These are phyloP conservation scores for Drosophila sp. DNA, from an alignment of 1,140 invertebrate species.

Conservation along the genomic window DNA sequence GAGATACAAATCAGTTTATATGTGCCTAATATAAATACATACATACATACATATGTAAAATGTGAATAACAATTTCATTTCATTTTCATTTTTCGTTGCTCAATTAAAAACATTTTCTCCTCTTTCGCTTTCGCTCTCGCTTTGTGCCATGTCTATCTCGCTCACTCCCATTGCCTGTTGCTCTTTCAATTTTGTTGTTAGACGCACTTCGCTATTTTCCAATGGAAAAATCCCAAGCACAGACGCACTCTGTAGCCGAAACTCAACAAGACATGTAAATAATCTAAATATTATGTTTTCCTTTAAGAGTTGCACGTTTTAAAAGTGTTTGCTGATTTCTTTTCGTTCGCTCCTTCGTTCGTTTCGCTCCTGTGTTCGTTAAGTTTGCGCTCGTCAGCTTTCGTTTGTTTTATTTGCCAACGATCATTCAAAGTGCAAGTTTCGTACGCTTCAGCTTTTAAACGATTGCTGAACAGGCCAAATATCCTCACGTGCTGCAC, in stretches of 20 bases:
- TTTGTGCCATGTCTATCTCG: background rate
- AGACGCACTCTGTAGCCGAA: conserved; percentile 9
- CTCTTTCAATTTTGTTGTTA: conserved; percentile 5
- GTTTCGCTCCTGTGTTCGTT: background rate
- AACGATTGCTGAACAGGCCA: conserved; percentile 2
- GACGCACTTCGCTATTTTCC: conserved; percentile 13
- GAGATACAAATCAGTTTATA: conserved; percentile 20
- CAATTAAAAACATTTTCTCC: conserved; percentile 9
- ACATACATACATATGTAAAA: conserved; percentile 1
- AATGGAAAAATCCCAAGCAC: conserved; percentile 35
- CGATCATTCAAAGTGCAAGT: conserved; percentile 19
- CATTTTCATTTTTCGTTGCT: conserved; percentile 9
- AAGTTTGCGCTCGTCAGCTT: conserved; percentile 2
- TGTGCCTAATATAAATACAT: conserved; percentile 3
- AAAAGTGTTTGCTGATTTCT: background rate
- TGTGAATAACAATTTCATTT: conserved; percentile 13
- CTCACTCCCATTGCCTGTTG: background rate
- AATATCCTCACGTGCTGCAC: conserved; percentile 39
- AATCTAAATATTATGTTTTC: conserved; percentile 1
- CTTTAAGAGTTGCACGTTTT: background rate
- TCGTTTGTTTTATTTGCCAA: conserved; percentile 19
- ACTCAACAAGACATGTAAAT: conserved; percentile 1
- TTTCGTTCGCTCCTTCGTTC: conserved; percentile 4
- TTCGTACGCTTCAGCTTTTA: conserved; percentile 3
- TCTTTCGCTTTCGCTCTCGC: too few species aligned